phyloP scores from a whole-genome alignment of 2,888 invertebrate genomes.

The Phasia obesa region DNA sequence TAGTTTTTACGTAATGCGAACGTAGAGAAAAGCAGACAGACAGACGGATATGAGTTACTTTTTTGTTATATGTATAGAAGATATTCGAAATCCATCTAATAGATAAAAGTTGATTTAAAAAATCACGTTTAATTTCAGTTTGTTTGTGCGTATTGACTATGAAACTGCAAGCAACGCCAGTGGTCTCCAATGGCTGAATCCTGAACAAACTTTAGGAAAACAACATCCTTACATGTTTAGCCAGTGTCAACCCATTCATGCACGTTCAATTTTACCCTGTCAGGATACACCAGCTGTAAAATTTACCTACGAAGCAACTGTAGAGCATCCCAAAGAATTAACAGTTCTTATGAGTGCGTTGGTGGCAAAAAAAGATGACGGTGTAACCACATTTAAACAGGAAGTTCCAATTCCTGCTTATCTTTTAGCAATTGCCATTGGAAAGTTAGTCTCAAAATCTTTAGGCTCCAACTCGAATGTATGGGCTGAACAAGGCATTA shows the following conservation, averaged over 20 bases:
- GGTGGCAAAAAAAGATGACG: conserved; percentile 82
- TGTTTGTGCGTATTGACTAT: conserved; percentile 86
- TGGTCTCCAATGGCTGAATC: conserved; percentile 94
- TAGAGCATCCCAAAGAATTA: conserved; percentile 89
- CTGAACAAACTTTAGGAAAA: conserved; percentile 94
- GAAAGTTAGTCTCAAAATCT: conserved; percentile 88
- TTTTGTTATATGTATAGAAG: too few relatives aligned
- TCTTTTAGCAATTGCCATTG: conserved; percentile 94
- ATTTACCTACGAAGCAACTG: conserved; percentile 89
- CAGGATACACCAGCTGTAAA: conserved; percentile 97
- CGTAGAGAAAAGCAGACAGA: too few relatives aligned
- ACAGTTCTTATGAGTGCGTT: conserved; percentile 95
- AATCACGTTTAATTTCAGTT: conserved; percentile 68
- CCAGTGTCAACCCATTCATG: conserved; percentile 94
- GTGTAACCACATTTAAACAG: conserved; percentile 86
- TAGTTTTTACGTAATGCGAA: too few relatives aligned
- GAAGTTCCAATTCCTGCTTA: conserved; percentile 94
- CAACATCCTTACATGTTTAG: conserved; percentile 93
- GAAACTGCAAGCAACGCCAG: conserved; percentile 90
- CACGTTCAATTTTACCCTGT: conserved; percentile 94
- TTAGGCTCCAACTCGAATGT: conserved; percentile 91
- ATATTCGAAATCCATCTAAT: too few relatives aligned
- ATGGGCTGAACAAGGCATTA: conserved; percentile 94
- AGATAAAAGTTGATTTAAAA: not conserved
- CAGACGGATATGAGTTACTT: too few relatives aligned